Conservation (phyloP, 1,140 invertebrate species). For the Bombyx mandarina region DNA sequence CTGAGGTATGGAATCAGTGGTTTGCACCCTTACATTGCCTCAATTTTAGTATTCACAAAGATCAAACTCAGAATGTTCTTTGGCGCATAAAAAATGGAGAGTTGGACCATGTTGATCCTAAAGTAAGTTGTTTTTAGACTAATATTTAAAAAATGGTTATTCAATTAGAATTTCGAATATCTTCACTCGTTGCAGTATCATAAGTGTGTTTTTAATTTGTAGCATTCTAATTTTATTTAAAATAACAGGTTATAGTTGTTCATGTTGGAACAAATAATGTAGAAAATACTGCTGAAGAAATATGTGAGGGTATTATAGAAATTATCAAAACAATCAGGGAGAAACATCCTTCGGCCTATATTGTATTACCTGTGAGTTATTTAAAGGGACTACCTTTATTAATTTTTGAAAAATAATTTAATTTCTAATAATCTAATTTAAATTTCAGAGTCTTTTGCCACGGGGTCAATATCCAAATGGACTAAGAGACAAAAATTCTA, state of each 20-base stretch:
- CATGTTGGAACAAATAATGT: conserved; percentile 91
- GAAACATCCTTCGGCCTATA: conserved; percentile 83
- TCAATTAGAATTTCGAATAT: too few species aligned
- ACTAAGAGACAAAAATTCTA: conserved; percentile 80
- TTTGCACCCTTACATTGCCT: conserved; percentile 90
- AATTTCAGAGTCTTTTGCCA: conserved; percentile 82
- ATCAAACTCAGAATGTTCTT: conserved; percentile 89
- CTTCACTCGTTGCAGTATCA: too few species aligned
- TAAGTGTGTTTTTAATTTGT: too few species aligned
- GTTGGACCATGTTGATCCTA: conserved; percentile 88
- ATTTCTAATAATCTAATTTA: conserved; percentile 10
- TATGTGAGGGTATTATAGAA: conserved; percentile 84
- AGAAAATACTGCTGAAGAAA: conserved; percentile 81
- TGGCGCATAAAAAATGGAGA: conserved; percentile 92
- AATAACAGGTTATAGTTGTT: conserved; percentile 83
- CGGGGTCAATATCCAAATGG: conserved; percentile 86
- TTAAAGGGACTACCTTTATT: neutral
- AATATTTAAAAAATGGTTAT: conserved; percentile 6
- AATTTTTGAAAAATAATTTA: neutral
- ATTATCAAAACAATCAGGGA: conserved; percentile 81
- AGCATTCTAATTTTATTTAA: too few species aligned
- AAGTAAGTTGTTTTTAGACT: conserved; percentile 71
- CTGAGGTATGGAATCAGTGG: conserved; percentile 87
- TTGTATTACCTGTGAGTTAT: conserved; percentile 85
- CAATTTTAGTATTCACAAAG: conserved; percentile 92